Conservation (phyloP, 2,888 invertebrate species). For the Mesodorylaimus sp. region DNA sequence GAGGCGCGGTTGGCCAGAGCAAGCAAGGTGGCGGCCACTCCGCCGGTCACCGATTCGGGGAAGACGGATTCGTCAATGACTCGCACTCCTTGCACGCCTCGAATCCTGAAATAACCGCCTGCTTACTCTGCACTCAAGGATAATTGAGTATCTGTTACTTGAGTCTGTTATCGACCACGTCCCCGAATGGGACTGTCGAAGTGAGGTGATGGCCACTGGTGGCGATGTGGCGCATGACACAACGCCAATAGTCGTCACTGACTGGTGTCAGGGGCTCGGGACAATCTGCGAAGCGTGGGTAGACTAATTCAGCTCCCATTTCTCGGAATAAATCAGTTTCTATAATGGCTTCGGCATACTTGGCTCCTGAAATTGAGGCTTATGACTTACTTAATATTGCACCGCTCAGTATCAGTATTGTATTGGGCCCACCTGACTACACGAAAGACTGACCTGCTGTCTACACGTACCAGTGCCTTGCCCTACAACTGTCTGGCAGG, state of each 20-base stretch:
- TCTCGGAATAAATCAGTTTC: constrained; percentile 8
- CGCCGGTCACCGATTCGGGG: constrained; percentile 12
- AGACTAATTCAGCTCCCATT: constrained; percentile 8
- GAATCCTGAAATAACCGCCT: constrained; percentile 11
- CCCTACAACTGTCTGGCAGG: no score
- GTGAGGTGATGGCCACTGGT: constrained; percentile 10
- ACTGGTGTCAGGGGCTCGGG: constrained; percentile 1
- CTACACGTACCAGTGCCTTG: no score
- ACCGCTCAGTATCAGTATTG: no score
- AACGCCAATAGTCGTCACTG: constrained; percentile 9
- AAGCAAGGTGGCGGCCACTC: constrained; percentile 8
- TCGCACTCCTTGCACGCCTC: constrained; percentile 8
- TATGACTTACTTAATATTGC: no score
- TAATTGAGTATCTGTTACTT: background rate
- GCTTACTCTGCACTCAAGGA: background rate
- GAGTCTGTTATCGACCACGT: background rate
- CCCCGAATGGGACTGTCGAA: constrained; percentile 1
- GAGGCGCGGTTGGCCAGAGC: constrained; percentile 10
- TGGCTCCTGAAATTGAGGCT: constrained; percentile 6
- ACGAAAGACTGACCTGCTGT: no score
- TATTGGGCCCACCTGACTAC: no score
- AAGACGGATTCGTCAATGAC: constrained; percentile 12
- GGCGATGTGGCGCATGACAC: constrained; percentile 9
- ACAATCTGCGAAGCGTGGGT: constrained; percentile 9
- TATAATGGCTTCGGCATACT: constrained; percentile 11